Percentiles rank a stretch among this genome's conserved stretches.
Evolutionary conservation across 2,797 vertebrate genomes (phyloP).

Genomic region (Etheostoma nigrum): DNA sequence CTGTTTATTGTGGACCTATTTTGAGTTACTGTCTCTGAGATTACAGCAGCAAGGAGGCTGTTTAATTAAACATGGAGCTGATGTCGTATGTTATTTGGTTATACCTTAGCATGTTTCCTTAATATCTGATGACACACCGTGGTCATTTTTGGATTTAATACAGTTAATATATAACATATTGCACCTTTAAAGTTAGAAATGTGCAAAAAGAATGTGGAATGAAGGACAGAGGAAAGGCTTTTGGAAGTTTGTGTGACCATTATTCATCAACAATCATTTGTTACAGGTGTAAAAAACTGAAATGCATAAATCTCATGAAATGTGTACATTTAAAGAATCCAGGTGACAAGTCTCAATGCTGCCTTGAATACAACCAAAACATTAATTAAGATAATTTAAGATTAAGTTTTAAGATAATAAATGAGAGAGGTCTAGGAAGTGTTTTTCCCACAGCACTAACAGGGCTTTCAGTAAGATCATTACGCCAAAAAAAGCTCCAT

Average conservation of each 20-base stretch:
- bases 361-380: slow-evolving; percentile 36
- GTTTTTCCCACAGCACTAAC: slow-evolving; percentile 47
- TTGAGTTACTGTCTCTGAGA: too few species aligned
- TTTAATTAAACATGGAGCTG: too few species aligned
- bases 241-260: not conserved
- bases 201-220: not conserved
- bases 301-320: slow-evolving; percentile 26
- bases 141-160: too few species aligned
- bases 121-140: too few species aligned
- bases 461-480: slow-evolving; percentile 71
- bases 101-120: too few species aligned
- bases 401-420: slow-evolving; percentile 8
- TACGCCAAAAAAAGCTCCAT: slow-evolving; percentile 53
- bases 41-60: too few species aligned
- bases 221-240: slow-evolving; percentile 2
- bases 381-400: slow-evolving; percentile 46
- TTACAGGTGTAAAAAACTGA: slow-evolving; percentile 42
- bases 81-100: too few species aligned
- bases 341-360: slow-evolving; percentile 42
- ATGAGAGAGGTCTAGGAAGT: slow-evolving; percentile 36
- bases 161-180: too few species aligned
- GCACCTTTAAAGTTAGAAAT: too few species aligned
- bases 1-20: too few species aligned
- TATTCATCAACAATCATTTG: slow-evolving; percentile 27
- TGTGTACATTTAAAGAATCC: slow-evolving; percentile 35